phyloP scores from a whole-genome alignment of 1,140 invertebrate genomes.

The Tribolium madens region DNA sequence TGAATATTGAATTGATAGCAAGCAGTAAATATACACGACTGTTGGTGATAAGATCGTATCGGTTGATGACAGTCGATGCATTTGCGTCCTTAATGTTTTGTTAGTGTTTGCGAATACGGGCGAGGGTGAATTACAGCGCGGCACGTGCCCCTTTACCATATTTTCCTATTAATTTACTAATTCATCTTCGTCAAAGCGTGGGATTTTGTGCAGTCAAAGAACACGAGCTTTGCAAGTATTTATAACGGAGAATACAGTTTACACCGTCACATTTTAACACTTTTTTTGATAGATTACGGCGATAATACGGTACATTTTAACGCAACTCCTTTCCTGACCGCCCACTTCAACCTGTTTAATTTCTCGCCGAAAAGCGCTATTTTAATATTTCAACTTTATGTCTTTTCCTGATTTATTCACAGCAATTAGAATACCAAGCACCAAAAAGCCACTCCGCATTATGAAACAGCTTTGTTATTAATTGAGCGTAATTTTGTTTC shows the following conservation, averaged over 20 bases:
- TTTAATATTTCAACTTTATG: not conserved
- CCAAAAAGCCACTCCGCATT: no score
- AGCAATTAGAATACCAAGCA: not conserved
- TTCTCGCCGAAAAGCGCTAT: not conserved
- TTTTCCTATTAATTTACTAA: slow-evolving; percentile 33
- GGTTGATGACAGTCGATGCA: slow-evolving; percentile 13
- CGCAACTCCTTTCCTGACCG: not conserved
- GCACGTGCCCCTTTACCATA: slow-evolving; percentile 13
- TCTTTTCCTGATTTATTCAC: not conserved
- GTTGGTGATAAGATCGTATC: slow-evolving; percentile 4
- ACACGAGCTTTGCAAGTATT: not conserved
- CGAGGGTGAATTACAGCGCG: slow-evolving; percentile 6
- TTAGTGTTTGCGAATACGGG: slow-evolving; percentile 30
- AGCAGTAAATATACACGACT: not conserved
- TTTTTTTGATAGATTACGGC: not conserved
- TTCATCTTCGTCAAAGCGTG: slow-evolving; percentile 28
- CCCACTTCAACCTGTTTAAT: not conserved
- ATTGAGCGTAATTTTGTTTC: no score
- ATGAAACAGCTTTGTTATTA: no score
- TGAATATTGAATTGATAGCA: slow-evolving; percentile 34
- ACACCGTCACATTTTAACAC: not conserved
- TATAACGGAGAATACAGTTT: not conserved
- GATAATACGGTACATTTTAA: not conserved
- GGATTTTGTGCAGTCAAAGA: not conserved
- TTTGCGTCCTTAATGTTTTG: slow-evolving; percentile 14